These are phyloP conservation scores for Pica pica DNA, from an alignment of 2,113 vertebrate genomes.

Conservation along the genomic window DNA sequence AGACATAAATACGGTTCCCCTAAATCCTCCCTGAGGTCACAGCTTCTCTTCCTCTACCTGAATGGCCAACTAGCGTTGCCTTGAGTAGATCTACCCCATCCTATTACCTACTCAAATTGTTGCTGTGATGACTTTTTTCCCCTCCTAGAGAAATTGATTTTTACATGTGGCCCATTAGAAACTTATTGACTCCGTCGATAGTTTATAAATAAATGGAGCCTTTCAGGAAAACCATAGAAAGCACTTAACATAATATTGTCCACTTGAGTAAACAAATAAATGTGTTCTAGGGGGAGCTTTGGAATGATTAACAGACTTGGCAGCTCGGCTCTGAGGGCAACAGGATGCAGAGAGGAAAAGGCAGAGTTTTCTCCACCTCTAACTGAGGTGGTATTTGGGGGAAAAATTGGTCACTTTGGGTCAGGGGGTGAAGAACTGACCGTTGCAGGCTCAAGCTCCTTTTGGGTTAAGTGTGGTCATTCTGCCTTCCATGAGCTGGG, in stretches of 20 bases:
- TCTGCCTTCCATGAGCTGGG: background rate
- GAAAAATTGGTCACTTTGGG: background rate
- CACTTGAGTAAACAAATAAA: slow-evolving; percentile 65
- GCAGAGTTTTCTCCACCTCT: background rate
- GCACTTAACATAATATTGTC: slow-evolving; percentile 55
- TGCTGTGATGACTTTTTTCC: background rate
- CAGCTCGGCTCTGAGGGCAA: background rate
- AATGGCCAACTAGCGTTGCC: background rate
- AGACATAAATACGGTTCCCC: background rate
- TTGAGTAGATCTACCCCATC: background rate
- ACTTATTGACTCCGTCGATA: slow-evolving; percentile 61
- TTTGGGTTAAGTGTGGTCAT: background rate
- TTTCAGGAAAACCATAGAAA: slow-evolving; percentile 54
- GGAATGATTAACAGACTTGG: slow-evolving; percentile 7
- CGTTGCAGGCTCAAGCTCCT: background rate
- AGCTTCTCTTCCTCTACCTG: background rate
- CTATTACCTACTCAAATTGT: background rate
- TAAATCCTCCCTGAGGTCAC: background rate
- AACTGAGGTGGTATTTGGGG: background rate
- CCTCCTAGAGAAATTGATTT: slow-evolving; percentile 65
- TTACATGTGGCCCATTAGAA: slow-evolving; percentile 62
- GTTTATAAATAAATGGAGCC: slow-evolving; percentile 57
- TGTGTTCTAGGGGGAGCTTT: slow-evolving; percentile 25
- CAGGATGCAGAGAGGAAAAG: background rate
- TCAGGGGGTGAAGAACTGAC: background rate